Percentiles rank a stretch among this genome's conserved stretches.
These are phyloP conservation scores for Scomber colias DNA, from an alignment of 2,113 vertebrate genomes.

Conservation along the genomic window DNA sequence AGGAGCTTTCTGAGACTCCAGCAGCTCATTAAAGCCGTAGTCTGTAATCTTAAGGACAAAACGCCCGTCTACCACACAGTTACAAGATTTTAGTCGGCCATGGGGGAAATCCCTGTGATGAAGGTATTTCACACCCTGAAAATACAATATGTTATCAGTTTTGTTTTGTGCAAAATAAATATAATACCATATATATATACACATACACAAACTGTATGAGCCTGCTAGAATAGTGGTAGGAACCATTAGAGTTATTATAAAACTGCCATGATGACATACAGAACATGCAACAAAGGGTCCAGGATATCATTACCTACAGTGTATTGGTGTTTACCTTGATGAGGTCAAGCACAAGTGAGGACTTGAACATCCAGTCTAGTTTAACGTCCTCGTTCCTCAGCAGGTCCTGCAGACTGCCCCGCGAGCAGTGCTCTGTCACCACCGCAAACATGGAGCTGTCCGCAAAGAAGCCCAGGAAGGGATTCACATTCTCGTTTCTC, in stretches of 20 bases:
- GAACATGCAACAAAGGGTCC: neutral
- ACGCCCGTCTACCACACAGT: slow-evolving; percentile 93
- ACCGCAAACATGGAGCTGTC: slow-evolving; percentile 90
- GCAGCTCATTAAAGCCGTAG: slow-evolving; percentile 90
- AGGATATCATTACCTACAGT: neutral
- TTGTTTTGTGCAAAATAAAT: slow-evolving; percentile 6
- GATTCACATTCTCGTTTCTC: slow-evolving; percentile 93
- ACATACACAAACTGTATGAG: neutral
- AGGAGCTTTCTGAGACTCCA: slow-evolving; percentile 88
- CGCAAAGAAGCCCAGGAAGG: slow-evolving; percentile 91
- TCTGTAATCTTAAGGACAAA: slow-evolving; percentile 96
- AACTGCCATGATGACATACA: neutral
- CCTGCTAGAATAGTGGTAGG: neutral
- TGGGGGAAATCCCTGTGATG: slow-evolving; percentile 90
- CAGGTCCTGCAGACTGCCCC: slow-evolving; percentile 93
- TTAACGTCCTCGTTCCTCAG: slow-evolving; percentile 92
- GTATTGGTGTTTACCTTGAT: slow-evolving; percentile 87
- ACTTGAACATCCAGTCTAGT: slow-evolving; percentile 97
- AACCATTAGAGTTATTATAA: neutral
- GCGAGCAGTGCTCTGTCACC: slow-evolving; percentile 92
- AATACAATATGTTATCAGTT: slow-evolving; percentile 20
- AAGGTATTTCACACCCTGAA: slow-evolving; percentile 94
- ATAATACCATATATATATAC: neutral
- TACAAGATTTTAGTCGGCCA: slow-evolving; percentile 91
- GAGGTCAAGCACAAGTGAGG: slow-evolving; percentile 92